Evolutionary conservation across 92 coral and sea anemone genomes (phyloP).

Genomic region (Heliopora coerulea): DNA sequence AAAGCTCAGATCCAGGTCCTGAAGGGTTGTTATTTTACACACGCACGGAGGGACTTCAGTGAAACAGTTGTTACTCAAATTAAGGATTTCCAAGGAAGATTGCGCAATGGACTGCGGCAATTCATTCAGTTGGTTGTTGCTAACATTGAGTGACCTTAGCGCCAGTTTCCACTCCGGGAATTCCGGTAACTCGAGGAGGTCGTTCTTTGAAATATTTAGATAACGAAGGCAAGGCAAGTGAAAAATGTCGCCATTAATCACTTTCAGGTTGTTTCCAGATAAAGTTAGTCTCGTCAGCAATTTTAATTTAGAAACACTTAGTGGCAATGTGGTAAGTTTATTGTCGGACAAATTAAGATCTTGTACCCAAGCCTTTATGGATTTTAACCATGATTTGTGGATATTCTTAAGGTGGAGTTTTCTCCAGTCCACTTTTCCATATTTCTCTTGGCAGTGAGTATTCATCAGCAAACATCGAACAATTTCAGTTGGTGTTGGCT

Average conservation of each 20-base stretch:
- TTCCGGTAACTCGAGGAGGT: constrained; percentile 51
- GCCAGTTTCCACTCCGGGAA: constrained; percentile 81
- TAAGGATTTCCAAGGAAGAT: constrained; percentile 61
- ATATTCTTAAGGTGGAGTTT: constrained; percentile 65
- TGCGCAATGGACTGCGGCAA: constrained; percentile 69
- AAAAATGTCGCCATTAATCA: constrained; percentile 63
- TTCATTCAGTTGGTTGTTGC: constrained; percentile 61
- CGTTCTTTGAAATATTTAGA: constrained; percentile 64
- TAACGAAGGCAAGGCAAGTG: constrained; percentile 65
- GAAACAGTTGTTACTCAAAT: constrained; percentile 71
- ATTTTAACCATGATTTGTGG: constrained; percentile 62
- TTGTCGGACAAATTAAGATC: constrained; percentile 64
- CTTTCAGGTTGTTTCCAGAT: constrained; percentile 66
- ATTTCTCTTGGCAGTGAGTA: constrained; percentile 62
- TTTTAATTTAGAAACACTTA: constrained; percentile 59
- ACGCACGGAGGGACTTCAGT: constrained; percentile 81
- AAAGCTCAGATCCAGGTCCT: constrained; percentile 69
- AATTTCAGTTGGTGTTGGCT: constrained; percentile 54
- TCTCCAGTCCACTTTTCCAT: constrained; percentile 71
- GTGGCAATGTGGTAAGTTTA: constrained; percentile 62
- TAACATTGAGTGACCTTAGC: constrained; percentile 64
- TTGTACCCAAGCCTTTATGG: constrained; percentile 32
- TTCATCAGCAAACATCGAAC: constrained; percentile 60
- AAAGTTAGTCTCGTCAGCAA: constrained; percentile 69
- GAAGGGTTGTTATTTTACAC: constrained; percentile 67